These are phyloP conservation scores for Malurus cyaneus DNA, from an alignment of 2,113 vertebrate species.

Conservation along the genomic window DNA sequence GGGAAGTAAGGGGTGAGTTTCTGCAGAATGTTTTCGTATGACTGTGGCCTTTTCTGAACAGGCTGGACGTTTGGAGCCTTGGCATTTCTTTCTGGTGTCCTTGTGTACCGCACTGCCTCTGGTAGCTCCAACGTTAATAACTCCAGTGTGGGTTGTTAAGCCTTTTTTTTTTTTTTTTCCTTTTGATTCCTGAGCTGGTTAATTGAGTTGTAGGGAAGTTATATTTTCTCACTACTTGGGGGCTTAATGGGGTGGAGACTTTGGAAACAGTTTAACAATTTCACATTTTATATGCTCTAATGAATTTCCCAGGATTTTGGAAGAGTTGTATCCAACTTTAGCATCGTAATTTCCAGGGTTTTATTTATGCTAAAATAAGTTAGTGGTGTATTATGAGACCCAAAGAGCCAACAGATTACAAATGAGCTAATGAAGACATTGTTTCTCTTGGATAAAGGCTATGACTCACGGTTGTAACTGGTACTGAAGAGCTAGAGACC, in stretches of 20 bases:
- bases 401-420: constrained; percentile 28
- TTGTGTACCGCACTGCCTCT: neutral
- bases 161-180: neutral
- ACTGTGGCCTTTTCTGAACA: neutral
- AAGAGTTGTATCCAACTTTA: constrained; percentile 3
- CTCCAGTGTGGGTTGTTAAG: neutral
- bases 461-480: neutral
- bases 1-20: constrained; percentile 50
- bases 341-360: constrained; percentile 37
- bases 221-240: constrained; percentile 43
- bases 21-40: neutral
- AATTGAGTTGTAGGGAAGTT: constrained; percentile 27
- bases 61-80: neutral
- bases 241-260: constrained; percentile 46
- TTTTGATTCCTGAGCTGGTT: neutral
- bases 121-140: neutral
- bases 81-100: neutral
- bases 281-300: constrained; percentile 54
- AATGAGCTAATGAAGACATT: constrained; percentile 10
- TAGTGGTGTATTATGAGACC: constrained; percentile 1
- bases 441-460: constrained; percentile 20
- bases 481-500: neutral
- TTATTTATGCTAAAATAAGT: constrained; percentile 50
- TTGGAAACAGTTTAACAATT: constrained; percentile 37
- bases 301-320: constrained; percentile 63